Percentiles rank a stretch among this genome's conserved stretches.
Conservation (phyloP, 2,888 invertebrate species). For the Odontocerum albicorne region DNA sequence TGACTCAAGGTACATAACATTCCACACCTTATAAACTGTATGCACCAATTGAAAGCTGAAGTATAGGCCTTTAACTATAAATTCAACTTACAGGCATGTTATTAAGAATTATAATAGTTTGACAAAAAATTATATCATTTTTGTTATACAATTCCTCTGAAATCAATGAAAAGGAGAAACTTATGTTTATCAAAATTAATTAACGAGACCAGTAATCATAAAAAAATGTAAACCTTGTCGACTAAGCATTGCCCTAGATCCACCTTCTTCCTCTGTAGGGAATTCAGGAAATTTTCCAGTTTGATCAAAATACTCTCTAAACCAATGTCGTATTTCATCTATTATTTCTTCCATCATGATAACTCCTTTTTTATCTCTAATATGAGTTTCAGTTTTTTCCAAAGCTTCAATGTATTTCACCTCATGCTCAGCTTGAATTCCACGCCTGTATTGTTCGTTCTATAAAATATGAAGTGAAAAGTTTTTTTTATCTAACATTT, state of each 20-base stretch:
- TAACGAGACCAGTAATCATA: neutral
- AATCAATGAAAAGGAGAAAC: no score
- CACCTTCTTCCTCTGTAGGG: conserved; percentile 89
- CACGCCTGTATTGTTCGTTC: conserved; percentile 60
- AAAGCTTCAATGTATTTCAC: conserved; percentile 71
- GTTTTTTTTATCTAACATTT: neutral
- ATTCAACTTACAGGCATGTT: no score
- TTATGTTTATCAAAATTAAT: no score
- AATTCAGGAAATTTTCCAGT: conserved; percentile 89
- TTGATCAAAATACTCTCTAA: conserved; percentile 77
- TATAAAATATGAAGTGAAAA: conserved; percentile 34
- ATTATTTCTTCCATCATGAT: conserved; percentile 84
- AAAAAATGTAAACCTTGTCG: conserved; percentile 60
- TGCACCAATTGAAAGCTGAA: no score
- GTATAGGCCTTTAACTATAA: no score
- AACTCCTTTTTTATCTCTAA: conserved; percentile 71
- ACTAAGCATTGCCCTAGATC: conserved; percentile 82
- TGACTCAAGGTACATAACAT: no score
- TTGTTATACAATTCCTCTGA: no score
- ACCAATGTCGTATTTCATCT: conserved; percentile 86
- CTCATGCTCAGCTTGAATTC: conserved; percentile 67
- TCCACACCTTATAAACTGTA: no score
- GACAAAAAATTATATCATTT: no score
- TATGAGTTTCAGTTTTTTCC: conserved; percentile 60
- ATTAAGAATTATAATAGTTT: no score